Conservation (phyloP, 2,113 vertebrate species). For the Urocynchramus pylzowi region DNA sequence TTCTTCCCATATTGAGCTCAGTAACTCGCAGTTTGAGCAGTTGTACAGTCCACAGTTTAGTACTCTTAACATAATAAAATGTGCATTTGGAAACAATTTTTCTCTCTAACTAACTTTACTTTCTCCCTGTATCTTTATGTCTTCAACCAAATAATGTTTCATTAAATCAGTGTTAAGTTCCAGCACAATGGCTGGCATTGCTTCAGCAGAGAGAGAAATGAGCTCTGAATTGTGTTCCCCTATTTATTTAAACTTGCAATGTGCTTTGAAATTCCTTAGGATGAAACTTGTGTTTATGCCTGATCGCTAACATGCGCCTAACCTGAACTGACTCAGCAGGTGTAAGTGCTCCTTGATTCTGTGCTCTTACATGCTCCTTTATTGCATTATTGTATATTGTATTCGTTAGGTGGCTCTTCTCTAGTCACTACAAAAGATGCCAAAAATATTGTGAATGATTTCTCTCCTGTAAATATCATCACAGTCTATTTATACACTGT, state of each 20-base stretch:
- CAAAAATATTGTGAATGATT: conserved; percentile 44
- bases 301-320: neutral
- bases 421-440: conserved; percentile 11
- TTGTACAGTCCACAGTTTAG: neutral
- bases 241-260: neutral
- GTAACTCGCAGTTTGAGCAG: neutral
- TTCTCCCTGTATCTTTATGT: neutral
- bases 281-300: neutral
- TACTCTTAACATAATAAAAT: neutral
- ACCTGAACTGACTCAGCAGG: neutral
- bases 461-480: conserved; percentile 39
- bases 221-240: neutral
- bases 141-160: neutral
- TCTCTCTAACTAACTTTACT: neutral
- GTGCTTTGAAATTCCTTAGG: neutral
- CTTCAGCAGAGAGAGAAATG: neutral
- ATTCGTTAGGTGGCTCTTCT: neutral
- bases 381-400: neutral
- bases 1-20: neutral
- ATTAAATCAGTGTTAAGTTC: neutral
- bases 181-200: neutral
- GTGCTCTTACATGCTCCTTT: neutral
- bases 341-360: neutral
- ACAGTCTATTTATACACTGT: conserved; percentile 34
- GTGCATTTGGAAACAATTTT: neutral